Evolutionary conservation across 2,888 invertebrate species (phyloP).

Genomic region (Thyatira batis): DNA sequence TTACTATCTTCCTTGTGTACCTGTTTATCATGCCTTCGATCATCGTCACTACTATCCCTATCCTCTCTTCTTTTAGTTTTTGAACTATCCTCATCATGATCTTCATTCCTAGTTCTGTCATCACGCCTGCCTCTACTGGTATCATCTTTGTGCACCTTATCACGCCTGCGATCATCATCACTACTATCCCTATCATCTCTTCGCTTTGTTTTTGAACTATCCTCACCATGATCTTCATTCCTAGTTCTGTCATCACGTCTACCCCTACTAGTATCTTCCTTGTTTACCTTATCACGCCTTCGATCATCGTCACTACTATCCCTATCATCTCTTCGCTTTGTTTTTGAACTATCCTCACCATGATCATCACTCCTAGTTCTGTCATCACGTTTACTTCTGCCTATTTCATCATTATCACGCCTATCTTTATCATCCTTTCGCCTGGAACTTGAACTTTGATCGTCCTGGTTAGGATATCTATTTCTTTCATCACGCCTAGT

Average conservation of each 20-base stretch:
- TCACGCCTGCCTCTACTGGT: conserved; percentile 6
- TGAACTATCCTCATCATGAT: conserved; percentile 4
- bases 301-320: conserved; percentile 9
- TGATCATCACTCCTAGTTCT: not conserved
- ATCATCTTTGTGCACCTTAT: conserved; percentile 10
- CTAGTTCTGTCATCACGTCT: conserved; percentile 18
- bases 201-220: not conserved
- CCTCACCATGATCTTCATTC: conserved; percentile 13
- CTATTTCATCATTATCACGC: conserved; percentile 10
- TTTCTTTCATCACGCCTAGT: conserved; percentile 11
- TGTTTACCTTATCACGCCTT: conserved; percentile 1
- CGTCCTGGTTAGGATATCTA: conserved; percentile 13
- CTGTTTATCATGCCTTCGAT: not conserved
- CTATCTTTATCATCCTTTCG: conserved; percentile 17
- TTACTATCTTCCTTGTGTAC: conserved; percentile 4
- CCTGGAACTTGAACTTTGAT: conserved; percentile 9
- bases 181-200: conserved; percentile 18
- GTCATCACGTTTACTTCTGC: conserved; percentile 9
- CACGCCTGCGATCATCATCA: conserved; percentile 18
- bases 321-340: conserved; percentile 11
- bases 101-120: conserved; percentile 9
- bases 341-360: not conserved
- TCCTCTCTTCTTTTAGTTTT: conserved; percentile 2
- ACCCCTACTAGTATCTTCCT: conserved; percentile 13
- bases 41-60: not conserved